Conservation (phyloP, 2,797 vertebrate genomes). For the Furcifer pardalis region DNA sequence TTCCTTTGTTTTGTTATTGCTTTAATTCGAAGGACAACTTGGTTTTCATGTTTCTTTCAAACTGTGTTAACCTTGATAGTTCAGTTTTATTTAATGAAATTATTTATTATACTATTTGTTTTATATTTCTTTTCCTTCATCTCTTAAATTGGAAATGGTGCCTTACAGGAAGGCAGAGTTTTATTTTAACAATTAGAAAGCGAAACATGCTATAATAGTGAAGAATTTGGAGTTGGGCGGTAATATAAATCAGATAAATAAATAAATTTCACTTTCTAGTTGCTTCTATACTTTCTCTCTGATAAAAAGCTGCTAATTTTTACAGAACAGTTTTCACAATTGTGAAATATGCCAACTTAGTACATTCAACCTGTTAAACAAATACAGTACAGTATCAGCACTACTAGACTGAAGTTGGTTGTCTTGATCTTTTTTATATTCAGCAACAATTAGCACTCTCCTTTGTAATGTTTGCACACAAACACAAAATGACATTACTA, state of each 20-base stretch:
- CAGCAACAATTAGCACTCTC: background rate
- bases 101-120: background rate
- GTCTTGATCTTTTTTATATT: background rate
- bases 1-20: background rate
- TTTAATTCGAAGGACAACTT: background rate
- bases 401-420: background rate
- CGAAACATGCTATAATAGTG: background rate
- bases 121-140: background rate
- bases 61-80: background rate
- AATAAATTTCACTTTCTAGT: background rate
- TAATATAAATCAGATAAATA: too few species aligned
- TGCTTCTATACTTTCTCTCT: background rate
- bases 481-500: background rate
- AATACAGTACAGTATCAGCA: too few species aligned
- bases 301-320: background rate
- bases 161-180: background rate
- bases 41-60: conserved; percentile 10
- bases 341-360: background rate
- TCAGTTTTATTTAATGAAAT: background rate
- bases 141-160: too few species aligned
- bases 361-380: background rate
- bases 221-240: too few species aligned
- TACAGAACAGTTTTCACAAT: background rate
- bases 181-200: background rate
- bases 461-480: background rate